Evolutionary conservation across 2,888 invertebrate genomes (phyloP).

Genomic region (Adelognathus sp.): DNA sequence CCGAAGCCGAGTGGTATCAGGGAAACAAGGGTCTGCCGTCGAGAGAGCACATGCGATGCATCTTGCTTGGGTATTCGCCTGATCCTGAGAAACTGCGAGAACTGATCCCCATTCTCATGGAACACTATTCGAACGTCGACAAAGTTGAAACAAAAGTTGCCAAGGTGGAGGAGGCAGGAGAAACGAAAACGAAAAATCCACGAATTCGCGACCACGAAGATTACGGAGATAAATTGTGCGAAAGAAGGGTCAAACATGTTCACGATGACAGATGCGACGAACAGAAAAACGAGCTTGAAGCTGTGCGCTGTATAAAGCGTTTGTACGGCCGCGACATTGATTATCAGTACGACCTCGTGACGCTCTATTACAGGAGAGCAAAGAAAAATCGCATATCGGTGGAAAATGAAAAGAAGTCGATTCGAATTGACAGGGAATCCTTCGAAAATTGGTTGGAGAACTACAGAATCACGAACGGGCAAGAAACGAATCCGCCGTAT

Average conservation of each 20-base stretch:
- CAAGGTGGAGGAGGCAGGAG: neutral
- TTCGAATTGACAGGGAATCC: neutral
- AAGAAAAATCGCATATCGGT: neutral
- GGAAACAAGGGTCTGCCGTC: neutral
- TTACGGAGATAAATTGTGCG: neutral
- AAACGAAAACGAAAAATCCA: neutral
- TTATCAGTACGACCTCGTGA: neutral
- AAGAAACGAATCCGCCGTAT: neutral
- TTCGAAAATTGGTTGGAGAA: neutral
- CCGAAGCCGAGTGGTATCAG: neutral
- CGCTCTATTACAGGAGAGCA: neutral
- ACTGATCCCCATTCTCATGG: neutral
- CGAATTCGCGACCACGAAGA: neutral
- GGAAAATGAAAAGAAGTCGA: neutral
- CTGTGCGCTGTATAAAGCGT: neutral
- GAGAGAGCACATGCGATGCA: neutral
- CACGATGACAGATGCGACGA: neutral
- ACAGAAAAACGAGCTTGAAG: neutral
- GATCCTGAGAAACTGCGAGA: neutral
- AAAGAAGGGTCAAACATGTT: neutral
- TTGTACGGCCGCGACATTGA: neutral
- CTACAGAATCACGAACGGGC: neutral
- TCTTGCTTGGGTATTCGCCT: neutral
- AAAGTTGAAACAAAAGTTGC: neutral
- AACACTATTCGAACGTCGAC: no score